Evolutionary conservation across 2,113 vertebrate genomes (phyloP).

Genomic region (Callocephalon fimbriatum): DNA sequence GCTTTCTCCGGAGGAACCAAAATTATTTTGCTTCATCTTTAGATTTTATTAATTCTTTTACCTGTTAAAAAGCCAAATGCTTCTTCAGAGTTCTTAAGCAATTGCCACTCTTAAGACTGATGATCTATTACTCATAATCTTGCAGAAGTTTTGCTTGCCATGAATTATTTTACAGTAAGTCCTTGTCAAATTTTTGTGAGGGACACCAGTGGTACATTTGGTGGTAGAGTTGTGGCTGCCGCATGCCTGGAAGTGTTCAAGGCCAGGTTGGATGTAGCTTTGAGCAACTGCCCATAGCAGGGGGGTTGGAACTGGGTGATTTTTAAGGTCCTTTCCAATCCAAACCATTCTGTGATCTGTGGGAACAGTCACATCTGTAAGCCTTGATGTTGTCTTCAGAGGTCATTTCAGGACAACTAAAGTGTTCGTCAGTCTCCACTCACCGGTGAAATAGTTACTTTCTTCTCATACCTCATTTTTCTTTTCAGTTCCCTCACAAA

Average conservation of each 20-base stretch:
- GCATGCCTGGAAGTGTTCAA: neutral
- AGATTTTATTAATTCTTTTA: neutral
- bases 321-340: neutral
- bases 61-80: neutral
- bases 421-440: neutral
- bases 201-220: neutral
- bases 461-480: neutral
- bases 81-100: neutral
- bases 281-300: neutral
- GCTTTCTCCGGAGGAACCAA: neutral
- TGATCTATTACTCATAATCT: neutral
- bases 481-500: neutral
- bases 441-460: neutral
- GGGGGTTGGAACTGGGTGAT: neutral
- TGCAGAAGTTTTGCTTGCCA: neutral
- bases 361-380: neutral
- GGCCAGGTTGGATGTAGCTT: neutral
- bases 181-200: neutral
- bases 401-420: neutral
- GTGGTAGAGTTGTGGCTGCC: neutral
- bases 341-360: neutral
- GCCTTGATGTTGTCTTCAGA: neutral
- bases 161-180: neutral
- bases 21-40: neutral
- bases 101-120: neutral